Conservation (phyloP, 2,888 invertebrate genomes). For the Tinea pellionella region DNA sequence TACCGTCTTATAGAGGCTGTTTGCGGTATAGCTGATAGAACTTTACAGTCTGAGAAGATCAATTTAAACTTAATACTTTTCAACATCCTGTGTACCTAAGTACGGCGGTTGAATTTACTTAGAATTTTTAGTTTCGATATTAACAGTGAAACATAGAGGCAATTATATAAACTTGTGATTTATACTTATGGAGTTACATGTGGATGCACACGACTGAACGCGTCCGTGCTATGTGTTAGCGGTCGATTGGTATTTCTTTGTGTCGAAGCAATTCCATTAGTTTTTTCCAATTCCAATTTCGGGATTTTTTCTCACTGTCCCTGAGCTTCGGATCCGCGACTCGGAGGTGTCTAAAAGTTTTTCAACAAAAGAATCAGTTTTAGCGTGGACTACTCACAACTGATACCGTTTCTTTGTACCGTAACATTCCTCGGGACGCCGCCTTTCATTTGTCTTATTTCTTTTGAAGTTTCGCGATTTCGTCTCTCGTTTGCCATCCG, state of each 20-base stretch:
- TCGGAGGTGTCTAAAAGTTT: constrained; percentile 21
- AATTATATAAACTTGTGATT: constrained; percentile 1
- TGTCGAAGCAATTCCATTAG: constrained; percentile 31
- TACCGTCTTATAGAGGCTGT: background rate
- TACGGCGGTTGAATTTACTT: background rate
- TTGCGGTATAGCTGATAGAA: background rate
- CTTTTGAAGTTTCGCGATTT: constrained; percentile 38
- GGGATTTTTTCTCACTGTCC: constrained; percentile 28
- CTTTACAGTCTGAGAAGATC: too few species aligned
- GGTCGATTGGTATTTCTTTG: constrained; percentile 27
- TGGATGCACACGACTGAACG: background rate
- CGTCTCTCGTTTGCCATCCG: constrained; percentile 29
- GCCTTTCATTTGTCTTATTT: constrained; percentile 50
- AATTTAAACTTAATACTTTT: background rate
- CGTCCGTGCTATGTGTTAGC: background rate
- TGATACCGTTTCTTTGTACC: constrained; percentile 7
- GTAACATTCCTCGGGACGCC: constrained; percentile 18
- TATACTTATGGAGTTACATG: constrained; percentile 2
- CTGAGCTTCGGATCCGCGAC: constrained; percentile 24
- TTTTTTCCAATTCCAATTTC: constrained; percentile 33
- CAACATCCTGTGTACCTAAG: background rate
- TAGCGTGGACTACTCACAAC: background rate
- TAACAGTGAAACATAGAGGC: constrained; percentile 5
- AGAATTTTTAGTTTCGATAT: too few species aligned
- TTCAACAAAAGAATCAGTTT: constrained; percentile 7